Conservation (phyloP, 2,888 invertebrate species). For the Malthinus seriepunctatus region DNA sequence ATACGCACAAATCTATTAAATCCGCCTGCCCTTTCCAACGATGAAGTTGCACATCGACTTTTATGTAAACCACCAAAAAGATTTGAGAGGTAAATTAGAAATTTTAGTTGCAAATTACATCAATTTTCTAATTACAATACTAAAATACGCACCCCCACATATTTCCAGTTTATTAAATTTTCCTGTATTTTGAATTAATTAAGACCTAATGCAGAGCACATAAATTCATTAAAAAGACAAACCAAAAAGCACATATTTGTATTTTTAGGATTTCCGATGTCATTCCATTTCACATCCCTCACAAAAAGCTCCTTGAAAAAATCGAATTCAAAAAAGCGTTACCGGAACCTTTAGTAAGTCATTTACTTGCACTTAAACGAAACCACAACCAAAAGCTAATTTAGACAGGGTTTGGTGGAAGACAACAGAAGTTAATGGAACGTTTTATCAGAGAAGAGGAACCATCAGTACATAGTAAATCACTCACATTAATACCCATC, state of each 20-base stretch:
- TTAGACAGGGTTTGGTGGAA: constrained; percentile 60
- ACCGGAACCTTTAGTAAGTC: constrained; percentile 64
- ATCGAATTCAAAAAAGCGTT: constrained; percentile 61
- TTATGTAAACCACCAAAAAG: constrained; percentile 30
- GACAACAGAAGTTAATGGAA: constrained; percentile 48
- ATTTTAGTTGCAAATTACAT: neutral
- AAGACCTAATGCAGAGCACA: too few relatives aligned
- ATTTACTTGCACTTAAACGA: neutral
- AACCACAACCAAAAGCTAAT: constrained; percentile 26
- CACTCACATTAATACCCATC: neutral
- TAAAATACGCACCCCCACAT: neutral
- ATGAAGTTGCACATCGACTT: constrained; percentile 8
- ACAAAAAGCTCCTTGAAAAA: constrained; percentile 64
- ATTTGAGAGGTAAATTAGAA: constrained; percentile 24
- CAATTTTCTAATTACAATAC: neutral
- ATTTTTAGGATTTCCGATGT: constrained; percentile 16
- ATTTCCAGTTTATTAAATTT: too few relatives aligned
- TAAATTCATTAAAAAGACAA: neutral
- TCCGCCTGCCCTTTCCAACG: neutral
- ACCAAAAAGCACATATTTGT: neutral
- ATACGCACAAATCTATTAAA: neutral
- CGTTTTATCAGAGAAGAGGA: neutral
- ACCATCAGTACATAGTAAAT: neutral
- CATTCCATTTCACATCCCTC: constrained; percentile 46
- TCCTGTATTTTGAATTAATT: too few relatives aligned